Evolutionary conservation across 2,888 invertebrate species (phyloP), one percentile per base, ranked within the genome.

Genomic region (Megamerina dolium): DNA sequence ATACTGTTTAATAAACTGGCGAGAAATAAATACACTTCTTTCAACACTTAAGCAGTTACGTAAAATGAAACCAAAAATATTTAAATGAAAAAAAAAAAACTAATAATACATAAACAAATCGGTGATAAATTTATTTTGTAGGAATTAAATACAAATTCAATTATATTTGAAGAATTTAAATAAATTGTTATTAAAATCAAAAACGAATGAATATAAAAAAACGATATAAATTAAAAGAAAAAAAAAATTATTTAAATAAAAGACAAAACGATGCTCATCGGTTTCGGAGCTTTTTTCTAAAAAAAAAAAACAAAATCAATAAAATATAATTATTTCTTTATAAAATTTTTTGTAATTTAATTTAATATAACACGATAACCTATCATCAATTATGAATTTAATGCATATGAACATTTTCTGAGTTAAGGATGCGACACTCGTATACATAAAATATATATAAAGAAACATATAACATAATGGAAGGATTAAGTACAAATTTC

Each of bases 261-360:
- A 53, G 48, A 56, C 50, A 45, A 52, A 56, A 57, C 64, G 57
- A 63, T 63, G 69, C 66, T 69, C 68, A 68, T 61, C 63, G 68
- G 68, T 68, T 68, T 68, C 68, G 68, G 67, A 67, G 68, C 68
- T 62, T 60, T 57, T 64, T 62, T 63, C 63, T 62, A 60, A 26
- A 34, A n/a, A n/a, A n/a, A n/a, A n/a, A n/a, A n/a, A n/a, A n/a
- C n/a, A n/a, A n/a, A n/a, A n/a, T n/a, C n/a, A n/a, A n/a, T n/a
- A n/a, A n/a, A n/a, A n/a, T n/a, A n/a, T n/a, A n/a, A n/a, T n/a
- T n/a, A n/a, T n/a, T n/a, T n/a, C n/a, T n/a, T n/a, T n/a, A n/a
- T n/a, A n/a, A n/a, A n/a, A n/a, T n/a, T n/a, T n/a, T n/a, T n/a
- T n/a, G n/a, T n/a, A n/a, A n/a, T n/a, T n/a, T n/a, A n/a, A n/a